These are phyloP conservation scores for Eubucco bourcierii DNA, from an alignment of 2,113 vertebrate genomes.

Conservation along the genomic window DNA sequence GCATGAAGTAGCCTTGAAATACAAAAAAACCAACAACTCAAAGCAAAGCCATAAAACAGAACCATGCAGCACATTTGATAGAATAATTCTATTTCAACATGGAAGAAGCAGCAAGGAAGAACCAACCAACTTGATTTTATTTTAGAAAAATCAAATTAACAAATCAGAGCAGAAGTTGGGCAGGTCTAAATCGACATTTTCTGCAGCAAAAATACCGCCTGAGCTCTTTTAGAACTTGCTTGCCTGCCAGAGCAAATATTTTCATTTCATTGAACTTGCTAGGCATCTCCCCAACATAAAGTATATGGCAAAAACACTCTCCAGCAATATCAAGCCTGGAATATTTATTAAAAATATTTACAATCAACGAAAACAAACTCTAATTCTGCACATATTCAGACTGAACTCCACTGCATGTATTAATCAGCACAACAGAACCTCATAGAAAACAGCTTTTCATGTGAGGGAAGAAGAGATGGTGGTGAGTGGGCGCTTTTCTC, in stretches of 20 bases:
- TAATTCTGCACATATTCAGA: neutral
- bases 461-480: neutral
- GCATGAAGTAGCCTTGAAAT: neutral
- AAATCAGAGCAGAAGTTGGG: neutral
- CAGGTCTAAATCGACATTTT: neutral
- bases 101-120: neutral
- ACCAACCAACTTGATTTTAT: neutral
- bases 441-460: neutral
- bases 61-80: neutral
- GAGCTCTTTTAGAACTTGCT: conserved; percentile 27
- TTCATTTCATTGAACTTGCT: conserved; percentile 48
- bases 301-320: neutral
- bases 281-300: conserved; percentile 16
- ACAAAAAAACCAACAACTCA: neutral
- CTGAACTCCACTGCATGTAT: neutral
- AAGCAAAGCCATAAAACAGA: neutral
- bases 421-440: neutral
- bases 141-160: neutral
- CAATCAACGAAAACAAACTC: conserved; percentile 11
- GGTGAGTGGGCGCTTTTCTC: conserved; percentile 8
- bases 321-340: neutral
- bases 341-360: conserved; percentile 51
- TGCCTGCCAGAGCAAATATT: conserved; percentile 58
- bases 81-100: neutral
- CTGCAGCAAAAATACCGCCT: conserved; percentile 18